These are phyloP conservation scores for Dryobates pubescens DNA, from an alignment of 2,797 vertebrate species.

Conservation along the genomic window DNA sequence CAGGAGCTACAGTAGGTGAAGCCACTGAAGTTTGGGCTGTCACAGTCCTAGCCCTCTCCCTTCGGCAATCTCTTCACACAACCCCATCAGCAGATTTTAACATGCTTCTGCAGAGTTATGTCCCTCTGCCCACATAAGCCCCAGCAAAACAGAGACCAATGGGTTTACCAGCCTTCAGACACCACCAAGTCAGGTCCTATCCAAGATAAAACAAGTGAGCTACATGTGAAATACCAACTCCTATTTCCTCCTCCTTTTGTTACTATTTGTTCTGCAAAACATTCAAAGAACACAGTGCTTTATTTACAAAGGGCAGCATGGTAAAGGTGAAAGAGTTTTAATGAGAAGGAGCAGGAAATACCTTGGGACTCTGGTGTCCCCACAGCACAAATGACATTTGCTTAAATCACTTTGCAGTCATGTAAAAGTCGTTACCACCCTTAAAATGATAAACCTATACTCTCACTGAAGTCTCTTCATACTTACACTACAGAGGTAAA, in stretches of 20 bases:
- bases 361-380: neutral
- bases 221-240: slow-evolving; percentile 6
- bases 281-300: neutral
- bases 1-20: neutral
- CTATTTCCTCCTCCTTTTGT: slow-evolving; percentile 15
- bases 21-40: neutral
- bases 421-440: neutral
- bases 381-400: neutral
- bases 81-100: neutral
- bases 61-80: neutral
- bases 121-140: neutral
- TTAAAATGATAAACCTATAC: neutral
- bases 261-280: slow-evolving; percentile 17
- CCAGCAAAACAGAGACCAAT: neutral
- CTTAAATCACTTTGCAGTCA: neutral
- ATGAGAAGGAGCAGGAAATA: slow-evolving; percentile 29
- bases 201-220: neutral
- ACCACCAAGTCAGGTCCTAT: neutral
- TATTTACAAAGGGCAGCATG: neutral
- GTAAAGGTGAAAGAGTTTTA: slow-evolving; percentile 32
- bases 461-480: neutral
- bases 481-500: neutral
- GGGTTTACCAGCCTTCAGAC: neutral
- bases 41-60: no score
- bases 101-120: neutral